A percentile compares a stretch with the other conserved stretches of the same genome.
These are phyloP conservation scores for Stichodactyla mertensii DNA, from an alignment of 64 coral and sea anemone species.

Conservation along the genomic window DNA sequence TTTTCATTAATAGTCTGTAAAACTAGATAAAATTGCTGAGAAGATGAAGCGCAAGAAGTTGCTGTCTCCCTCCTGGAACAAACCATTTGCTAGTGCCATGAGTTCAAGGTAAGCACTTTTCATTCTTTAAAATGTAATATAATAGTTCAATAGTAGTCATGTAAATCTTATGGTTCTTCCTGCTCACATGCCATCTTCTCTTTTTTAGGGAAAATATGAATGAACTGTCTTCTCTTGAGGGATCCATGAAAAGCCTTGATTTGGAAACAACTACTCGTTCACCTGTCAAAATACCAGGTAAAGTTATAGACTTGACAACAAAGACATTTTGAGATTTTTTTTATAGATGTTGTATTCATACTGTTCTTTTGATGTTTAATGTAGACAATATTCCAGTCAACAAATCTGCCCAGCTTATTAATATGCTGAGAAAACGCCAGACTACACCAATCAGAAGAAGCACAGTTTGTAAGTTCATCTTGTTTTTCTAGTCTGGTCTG, in stretches of 20 bases:
- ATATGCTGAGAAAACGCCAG: conserved; percentile 50
- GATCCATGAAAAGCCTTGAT: conserved; percentile 10
- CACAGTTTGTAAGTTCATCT: conserved; percentile 9
- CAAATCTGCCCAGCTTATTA: conserved; percentile 26
- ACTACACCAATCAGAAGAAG: conserved; percentile 42
- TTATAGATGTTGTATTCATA: too few relatives aligned
- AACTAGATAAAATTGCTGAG: conserved; percentile 52
- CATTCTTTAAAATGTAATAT: background rate
- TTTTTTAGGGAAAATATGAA: conserved; percentile 4
- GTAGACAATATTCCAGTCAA: conserved; percentile 25
- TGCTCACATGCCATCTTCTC: background rate
- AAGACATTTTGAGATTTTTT: background rate
- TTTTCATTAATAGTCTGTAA: conserved; percentile 30
- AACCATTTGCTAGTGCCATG: background rate
- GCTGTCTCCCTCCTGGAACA: conserved; percentile 51
- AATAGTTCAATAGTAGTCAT: background rate
- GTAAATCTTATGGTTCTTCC: background rate
- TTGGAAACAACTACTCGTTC: background rate
- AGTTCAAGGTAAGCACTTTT: background rate
- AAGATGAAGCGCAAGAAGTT: conserved; percentile 63
- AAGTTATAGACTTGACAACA: background rate
- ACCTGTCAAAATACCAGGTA: conserved; percentile 12
- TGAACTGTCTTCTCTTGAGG: background rate
- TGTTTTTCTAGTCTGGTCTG: background rate
- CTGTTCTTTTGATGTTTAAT: background rate